Evolutionary conservation across 1,140 invertebrate genomes (phyloP).

Genomic region (Parasteatoda tepidariorum): DNA sequence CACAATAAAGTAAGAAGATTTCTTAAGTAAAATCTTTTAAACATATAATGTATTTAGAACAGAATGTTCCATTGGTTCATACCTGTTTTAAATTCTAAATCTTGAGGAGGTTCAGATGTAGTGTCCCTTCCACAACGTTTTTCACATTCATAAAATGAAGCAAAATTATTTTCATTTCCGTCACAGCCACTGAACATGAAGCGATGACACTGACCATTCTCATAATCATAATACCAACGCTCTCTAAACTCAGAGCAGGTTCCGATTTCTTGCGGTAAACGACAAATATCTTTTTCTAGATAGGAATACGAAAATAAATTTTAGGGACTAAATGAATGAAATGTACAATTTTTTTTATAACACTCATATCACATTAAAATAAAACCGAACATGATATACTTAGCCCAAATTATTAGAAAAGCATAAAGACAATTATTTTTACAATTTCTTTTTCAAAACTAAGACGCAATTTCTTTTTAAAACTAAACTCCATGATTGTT

Average conservation of each 20-base stretch:
- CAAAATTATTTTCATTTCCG: conserved; percentile 89
- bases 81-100: conserved; percentile 38
- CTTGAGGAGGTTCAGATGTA: background rate
- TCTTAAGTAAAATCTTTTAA: too few species aligned
- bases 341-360: too few species aligned
- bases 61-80: too few species aligned
- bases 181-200: conserved; percentile 87
- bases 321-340: background rate
- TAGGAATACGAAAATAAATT: background rate
- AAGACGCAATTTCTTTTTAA: too few species aligned
- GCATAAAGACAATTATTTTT: too few species aligned
- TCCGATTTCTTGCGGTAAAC: conserved; percentile 76
- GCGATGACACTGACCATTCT: conserved; percentile 81
- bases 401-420: too few species aligned
- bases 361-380: too few species aligned
- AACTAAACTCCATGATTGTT: too few species aligned
- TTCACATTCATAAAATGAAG: conserved; percentile 80
- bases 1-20: too few species aligned
- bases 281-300: conserved; percentile 73
- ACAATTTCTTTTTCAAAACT: too few species aligned
- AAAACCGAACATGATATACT: too few species aligned
- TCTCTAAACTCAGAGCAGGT: conserved; percentile 75
- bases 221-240: conserved; percentile 81
- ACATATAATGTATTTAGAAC: too few species aligned
- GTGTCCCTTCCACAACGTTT: conserved; percentile 76